phyloP scores from a whole-genome alignment of 2,113 vertebrate genomes.

The Sclerurus mexicanus region DNA sequence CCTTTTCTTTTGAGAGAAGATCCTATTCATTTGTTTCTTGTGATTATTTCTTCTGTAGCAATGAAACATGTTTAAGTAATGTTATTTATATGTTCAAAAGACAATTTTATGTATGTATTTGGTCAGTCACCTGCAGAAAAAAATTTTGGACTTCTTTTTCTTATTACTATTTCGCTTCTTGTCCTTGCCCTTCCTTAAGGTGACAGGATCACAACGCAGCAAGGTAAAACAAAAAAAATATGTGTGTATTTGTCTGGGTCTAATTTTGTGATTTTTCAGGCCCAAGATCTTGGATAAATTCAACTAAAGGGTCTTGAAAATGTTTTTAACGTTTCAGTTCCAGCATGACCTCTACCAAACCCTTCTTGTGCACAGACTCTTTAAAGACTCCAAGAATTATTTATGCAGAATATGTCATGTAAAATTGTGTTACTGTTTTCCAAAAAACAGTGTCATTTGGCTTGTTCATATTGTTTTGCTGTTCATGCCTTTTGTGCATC shows the following conservation, averaged over 20 bases:
- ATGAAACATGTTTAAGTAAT: neutral
- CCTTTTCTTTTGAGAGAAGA: neutral
- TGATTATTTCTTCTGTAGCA: constrained; percentile 11
- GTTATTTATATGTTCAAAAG: constrained; percentile 9
- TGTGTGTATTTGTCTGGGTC: constrained; percentile 81
- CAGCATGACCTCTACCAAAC: neutral
- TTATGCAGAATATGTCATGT: neutral
- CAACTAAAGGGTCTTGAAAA: constrained; percentile 24
- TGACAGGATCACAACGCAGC: constrained; percentile 84
- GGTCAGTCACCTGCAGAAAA: constrained; percentile 67
- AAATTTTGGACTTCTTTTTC: constrained; percentile 66
- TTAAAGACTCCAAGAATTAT: neutral
- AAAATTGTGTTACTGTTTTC: neutral
- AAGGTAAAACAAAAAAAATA: constrained; percentile 78
- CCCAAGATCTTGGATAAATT: constrained; percentile 74
- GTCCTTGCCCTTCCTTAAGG: constrained; percentile 81
- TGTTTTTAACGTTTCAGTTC: constrained; percentile 2
- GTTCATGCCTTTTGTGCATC: neutral
- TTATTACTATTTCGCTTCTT: constrained; percentile 82
- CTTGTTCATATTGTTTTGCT: neutral
- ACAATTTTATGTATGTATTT: constrained; percentile 46
- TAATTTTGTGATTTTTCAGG: constrained; percentile 76
- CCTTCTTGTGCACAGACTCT: neutral
- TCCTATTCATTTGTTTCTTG: neutral
- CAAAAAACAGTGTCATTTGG: neutral